Conservation (phyloP, 1,140 invertebrate species). For the Idris sp. region DNA sequence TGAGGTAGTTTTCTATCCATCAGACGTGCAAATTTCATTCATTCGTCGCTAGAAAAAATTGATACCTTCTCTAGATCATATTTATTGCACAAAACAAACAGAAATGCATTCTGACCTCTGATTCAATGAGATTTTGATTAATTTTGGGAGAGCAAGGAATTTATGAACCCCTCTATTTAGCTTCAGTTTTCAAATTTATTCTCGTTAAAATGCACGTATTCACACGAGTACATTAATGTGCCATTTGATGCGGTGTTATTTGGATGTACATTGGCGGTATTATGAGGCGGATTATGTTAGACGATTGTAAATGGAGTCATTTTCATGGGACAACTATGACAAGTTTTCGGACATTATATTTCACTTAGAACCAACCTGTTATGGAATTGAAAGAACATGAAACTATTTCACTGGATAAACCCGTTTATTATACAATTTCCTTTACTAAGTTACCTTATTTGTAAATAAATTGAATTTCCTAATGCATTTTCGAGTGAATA, state of each 20-base stretch:
- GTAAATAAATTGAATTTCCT: conserved; percentile 24
- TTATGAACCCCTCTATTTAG: too few relatives aligned
- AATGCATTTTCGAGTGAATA: conserved; percentile 20
- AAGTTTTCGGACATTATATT: conserved; percentile 23
- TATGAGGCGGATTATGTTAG: not conserved
- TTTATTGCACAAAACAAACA: conserved; percentile 22
- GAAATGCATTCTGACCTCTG: conserved; percentile 6
- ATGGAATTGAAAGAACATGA: conserved; percentile 28
- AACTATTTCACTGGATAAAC: conserved; percentile 24
- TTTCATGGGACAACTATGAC: conserved; percentile 23
- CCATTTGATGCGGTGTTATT: conserved; percentile 13
- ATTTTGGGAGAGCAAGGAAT: not conserved
- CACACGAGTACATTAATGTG: conserved; percentile 25
- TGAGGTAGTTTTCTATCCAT: conserved; percentile 60
- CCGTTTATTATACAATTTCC: conserved; percentile 18
- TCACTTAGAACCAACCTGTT: conserved; percentile 25
- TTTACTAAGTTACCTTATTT: conserved; percentile 25
- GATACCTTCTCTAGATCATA: conserved; percentile 32
- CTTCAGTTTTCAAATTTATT: too few relatives aligned
- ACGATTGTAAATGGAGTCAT: conserved; percentile 20
- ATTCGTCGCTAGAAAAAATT: conserved; percentile 25
- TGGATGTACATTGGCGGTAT: not conserved
- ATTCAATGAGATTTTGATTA: conserved; percentile 26
- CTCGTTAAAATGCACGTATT: too few relatives aligned
- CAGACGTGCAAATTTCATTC: conserved; percentile 46